A percentile compares a stretch with the other conserved stretches of the same genome.
Conservation (phyloP, 1,140 invertebrate species). For the Oedothorax gibbosus region DNA sequence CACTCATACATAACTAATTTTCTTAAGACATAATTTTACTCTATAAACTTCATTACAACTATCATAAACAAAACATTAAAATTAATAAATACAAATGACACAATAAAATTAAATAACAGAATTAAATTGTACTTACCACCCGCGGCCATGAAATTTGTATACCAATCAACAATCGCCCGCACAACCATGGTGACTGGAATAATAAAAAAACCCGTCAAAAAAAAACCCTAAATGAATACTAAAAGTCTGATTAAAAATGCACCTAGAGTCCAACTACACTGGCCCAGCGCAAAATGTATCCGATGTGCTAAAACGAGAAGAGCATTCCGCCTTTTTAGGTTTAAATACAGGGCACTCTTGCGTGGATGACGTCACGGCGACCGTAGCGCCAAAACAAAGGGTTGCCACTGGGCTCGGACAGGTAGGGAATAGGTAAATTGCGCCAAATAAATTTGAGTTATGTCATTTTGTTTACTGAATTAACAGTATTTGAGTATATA, state of each 20-base stretch:
- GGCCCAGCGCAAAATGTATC: constrained; percentile 27
- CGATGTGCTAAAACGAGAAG: constrained; percentile 46
- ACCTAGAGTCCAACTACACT: neutral
- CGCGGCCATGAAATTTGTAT: constrained; percentile 50
- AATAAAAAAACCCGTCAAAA: too few species aligned
- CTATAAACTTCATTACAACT: neutral
- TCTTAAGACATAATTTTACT: neutral
- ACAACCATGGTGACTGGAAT: constrained; percentile 49
- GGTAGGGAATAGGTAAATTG: too few species aligned
- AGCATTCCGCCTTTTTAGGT: constrained; percentile 25
- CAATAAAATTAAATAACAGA: neutral
- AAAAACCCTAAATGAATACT: too few species aligned
- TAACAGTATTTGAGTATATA: too few species aligned
- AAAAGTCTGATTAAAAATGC: too few species aligned
- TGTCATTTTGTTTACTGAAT: too few species aligned
- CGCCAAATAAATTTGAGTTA: too few species aligned
- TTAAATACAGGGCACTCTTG: constrained; percentile 59
- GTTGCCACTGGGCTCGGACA: constrained; percentile 27
- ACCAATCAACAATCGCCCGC: constrained; percentile 43
- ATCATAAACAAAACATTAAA: neutral
- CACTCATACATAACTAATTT: neutral
- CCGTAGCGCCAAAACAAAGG: constrained; percentile 41
- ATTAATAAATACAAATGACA: neutral
- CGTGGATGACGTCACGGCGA: constrained; percentile 55
- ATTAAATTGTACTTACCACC: constrained; percentile 34